Percentiles rank a stretch among this genome's conserved stretches.
Conservation (phyloP, 2,797 vertebrate genomes). For the Acrossocheilus fasciatus region DNA sequence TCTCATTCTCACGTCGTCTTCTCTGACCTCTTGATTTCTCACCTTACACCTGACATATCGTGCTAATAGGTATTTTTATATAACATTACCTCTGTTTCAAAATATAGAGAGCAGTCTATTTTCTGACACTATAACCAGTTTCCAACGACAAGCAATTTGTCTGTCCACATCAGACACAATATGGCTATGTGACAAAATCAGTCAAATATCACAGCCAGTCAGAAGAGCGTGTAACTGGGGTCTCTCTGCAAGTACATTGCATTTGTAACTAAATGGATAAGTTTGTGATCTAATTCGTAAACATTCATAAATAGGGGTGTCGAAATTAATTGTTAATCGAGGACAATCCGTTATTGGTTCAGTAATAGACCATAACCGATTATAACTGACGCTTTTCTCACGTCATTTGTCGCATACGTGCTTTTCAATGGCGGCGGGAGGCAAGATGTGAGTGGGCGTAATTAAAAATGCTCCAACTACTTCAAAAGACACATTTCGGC, state of each 20-base stretch:
- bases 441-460: too few relatives aligned
- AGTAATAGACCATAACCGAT: too few relatives aligned
- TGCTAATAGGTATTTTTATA: background rate
- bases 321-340: too few relatives aligned
- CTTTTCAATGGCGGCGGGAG: too few relatives aligned
- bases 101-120: background rate
- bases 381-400: too few relatives aligned
- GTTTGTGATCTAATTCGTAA: background rate
- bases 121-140: background rate
- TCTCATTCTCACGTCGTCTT: background rate
- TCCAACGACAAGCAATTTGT: background rate
- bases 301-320: background rate
- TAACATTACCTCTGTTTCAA: background rate
- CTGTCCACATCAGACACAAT: background rate
- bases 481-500: too few relatives aligned
- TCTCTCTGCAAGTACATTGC: background rate
- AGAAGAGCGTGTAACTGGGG: background rate
- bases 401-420: too few relatives aligned
- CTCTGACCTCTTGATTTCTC: constrained; percentile 23
- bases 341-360: too few relatives aligned
- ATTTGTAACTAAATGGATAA: background rate
- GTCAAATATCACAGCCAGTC: background rate
- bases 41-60: background rate
- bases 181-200: background rate
- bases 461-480: too few relatives aligned